Conservation (phyloP, 2,113 vertebrate species). For the Speoplatyrhinus poulsoni region DNA sequence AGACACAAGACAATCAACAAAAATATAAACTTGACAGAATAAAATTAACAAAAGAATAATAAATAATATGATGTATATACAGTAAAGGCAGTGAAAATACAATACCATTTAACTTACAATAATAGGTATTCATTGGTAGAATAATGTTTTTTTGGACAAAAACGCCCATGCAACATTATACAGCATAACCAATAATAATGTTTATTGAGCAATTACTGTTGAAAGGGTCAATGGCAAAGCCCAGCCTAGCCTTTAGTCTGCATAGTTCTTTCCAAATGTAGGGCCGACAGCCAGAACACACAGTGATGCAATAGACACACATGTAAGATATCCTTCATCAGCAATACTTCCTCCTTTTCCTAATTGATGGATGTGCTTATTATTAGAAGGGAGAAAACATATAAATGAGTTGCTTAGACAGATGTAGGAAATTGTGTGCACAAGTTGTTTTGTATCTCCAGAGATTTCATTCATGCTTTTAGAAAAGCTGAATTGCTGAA, state of each 20-base stretch:
- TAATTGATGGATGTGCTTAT: constrained; percentile 20
- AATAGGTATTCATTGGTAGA: not conserved
- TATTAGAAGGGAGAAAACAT: constrained; percentile 21
- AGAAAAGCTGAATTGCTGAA: constrained; percentile 23
- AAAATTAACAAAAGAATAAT: too few species aligned
- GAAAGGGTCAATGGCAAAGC: constrained; percentile 26
- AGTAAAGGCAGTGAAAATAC: too few species aligned
- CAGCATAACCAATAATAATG: constrained; percentile 2
- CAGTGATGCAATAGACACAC: constrained; percentile 32
- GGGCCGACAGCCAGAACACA: constrained; percentile 52
- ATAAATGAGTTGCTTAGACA: constrained; percentile 31
- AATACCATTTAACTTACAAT: too few species aligned
- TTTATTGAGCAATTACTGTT: constrained; percentile 34
- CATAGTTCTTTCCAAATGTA: constrained; percentile 36
- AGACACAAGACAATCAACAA: too few species aligned
- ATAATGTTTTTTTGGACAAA: not conserved
- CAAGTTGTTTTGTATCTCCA: constrained; percentile 35
- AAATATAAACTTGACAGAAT: too few species aligned
- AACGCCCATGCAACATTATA: constrained; percentile 1
- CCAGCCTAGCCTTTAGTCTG: constrained; percentile 25
- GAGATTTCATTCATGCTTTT: not conserved
- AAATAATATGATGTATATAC: too few species aligned
- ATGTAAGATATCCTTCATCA: constrained; percentile 23
- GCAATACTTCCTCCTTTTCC: constrained; percentile 23
- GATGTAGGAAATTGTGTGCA: constrained; percentile 33